Evolutionary conservation across 2,113 vertebrate species (phyloP).

Genomic region (Tympanuchus pallidicinctus): DNA sequence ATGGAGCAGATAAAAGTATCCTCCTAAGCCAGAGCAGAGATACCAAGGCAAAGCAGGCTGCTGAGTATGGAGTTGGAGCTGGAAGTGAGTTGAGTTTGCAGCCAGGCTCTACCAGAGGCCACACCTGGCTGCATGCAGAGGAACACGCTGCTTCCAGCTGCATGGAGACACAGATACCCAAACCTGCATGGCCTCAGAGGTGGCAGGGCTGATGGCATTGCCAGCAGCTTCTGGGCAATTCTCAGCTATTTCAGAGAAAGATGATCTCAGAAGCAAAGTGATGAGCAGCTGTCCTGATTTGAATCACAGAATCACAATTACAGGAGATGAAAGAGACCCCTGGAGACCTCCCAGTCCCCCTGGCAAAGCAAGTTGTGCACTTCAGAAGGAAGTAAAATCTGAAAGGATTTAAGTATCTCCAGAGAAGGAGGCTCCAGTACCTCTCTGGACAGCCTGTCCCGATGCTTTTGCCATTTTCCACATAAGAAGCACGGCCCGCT

Average conservation of each 20-base stretch:
- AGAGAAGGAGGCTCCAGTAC: too few relatives aligned
- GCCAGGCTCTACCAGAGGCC: neutral
- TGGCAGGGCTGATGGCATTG: neutral
- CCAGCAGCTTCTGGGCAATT: neutral
- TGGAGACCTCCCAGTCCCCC: too few relatives aligned
- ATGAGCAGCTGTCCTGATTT: neutral
- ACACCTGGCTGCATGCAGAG: neutral
- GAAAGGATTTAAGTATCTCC: too few relatives aligned
- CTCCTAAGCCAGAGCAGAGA: neutral
- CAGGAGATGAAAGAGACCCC: too few relatives aligned
- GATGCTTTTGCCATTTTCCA: too few relatives aligned
- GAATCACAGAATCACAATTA: too few relatives aligned
- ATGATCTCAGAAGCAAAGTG: neutral
- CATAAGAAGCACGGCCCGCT: neutral
- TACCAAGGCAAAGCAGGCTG: accelerated
- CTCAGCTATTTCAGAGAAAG: neutral
- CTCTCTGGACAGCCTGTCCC: too few relatives aligned
- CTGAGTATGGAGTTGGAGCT: neutral
- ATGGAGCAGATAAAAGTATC: neutral
- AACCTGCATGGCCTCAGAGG: neutral
- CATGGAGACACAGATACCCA: neutral
- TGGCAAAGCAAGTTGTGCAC: too few relatives aligned
- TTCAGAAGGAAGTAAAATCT: too few relatives aligned
- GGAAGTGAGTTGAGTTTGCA: neutral
- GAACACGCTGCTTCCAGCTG: neutral